Percentiles rank a stretch among this genome's conserved stretches.
Evolutionary conservation across 1,140 invertebrate species (phyloP).

Genomic region (Ips nitidus): DNA sequence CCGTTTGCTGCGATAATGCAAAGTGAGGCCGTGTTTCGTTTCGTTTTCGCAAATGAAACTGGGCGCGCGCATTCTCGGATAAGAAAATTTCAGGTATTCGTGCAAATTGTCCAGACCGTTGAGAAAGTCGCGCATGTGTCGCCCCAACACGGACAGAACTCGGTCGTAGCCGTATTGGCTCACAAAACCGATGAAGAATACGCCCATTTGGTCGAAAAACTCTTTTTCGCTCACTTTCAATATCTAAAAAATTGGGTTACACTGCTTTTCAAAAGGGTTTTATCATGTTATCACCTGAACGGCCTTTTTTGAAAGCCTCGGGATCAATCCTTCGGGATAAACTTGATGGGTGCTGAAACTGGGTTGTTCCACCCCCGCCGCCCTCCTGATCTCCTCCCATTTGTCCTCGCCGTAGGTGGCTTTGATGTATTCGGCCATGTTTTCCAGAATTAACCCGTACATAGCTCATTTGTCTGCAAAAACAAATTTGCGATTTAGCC

Average conservation of each 20-base stretch:
- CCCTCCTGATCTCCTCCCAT: constrained; percentile 83
- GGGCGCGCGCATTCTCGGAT: constrained; percentile 88
- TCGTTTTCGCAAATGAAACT: constrained; percentile 97
- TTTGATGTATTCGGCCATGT: constrained; percentile 87
- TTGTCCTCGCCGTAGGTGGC: constrained; percentile 87
- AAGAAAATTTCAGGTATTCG: constrained; percentile 96
- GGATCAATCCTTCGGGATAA: constrained; percentile 87
- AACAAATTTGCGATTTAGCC: constrained; percentile 2
- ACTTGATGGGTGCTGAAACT: constrained; percentile 91
- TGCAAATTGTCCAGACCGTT: constrained; percentile 96
- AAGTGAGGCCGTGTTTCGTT: constrained; percentile 82
- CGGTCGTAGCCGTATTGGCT: constrained; percentile 95
- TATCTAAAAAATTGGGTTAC: constrained; percentile 60
- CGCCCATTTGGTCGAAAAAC: constrained; percentile 89
- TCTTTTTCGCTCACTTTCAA: constrained; percentile 81
- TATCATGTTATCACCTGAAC: constrained; percentile 66
- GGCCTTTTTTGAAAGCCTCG: constrained; percentile 78
- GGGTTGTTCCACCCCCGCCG: constrained; percentile 79
- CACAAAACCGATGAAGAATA: constrained; percentile 86
- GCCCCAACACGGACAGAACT: constrained; percentile 83
- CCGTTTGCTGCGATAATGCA: constrained; percentile 92
- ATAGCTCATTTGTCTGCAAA: constrained; percentile 60
- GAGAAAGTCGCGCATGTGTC: constrained; percentile 93
- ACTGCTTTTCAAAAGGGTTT: neutral
- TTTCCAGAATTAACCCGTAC: constrained; percentile 94